These are phyloP conservation scores for Lottia scabra DNA, from an alignment of 2,888 invertebrate genomes.

Conservation along the genomic window DNA sequence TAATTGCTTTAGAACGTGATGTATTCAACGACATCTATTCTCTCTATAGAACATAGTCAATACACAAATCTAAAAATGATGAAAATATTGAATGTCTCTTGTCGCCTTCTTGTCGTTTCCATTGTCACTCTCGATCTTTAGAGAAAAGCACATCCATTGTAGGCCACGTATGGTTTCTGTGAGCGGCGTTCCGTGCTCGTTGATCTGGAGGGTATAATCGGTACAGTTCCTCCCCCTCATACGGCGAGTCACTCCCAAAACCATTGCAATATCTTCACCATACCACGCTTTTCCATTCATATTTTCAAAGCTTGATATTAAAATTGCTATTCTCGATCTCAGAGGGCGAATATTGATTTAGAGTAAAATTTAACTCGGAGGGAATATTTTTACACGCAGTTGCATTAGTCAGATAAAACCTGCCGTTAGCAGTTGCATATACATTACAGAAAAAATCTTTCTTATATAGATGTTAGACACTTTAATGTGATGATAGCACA, in stretches of 20 bases:
- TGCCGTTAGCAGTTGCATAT: no score
- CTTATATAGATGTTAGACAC: no score
- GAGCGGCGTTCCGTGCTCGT: neutral
- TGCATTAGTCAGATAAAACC: no score
- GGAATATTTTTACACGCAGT: no score
- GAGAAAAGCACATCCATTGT: neutral
- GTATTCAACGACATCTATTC: neutral
- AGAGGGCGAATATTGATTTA: no score
- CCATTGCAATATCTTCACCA: neutral
- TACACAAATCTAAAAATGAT: neutral
- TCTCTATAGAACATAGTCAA: neutral
- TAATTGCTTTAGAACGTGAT: neutral
- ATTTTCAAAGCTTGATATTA: no score
- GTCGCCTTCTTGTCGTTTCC: neutral
- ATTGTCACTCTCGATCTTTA: neutral
- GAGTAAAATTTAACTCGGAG: no score
- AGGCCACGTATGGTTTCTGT: neutral
- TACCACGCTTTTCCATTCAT: no score
- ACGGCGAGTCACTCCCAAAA: neutral
- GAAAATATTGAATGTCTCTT: neutral
- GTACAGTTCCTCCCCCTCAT: constrained; percentile 1
- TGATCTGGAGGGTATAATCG: neutral
- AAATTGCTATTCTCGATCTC: no score
- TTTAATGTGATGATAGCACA: no score
- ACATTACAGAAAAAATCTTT: no score